Percentiles rank a stretch among this genome's conserved stretches.
phyloP scores from a whole-genome alignment of 2,113 vertebrate species.

The Himantopus leucocephalus region DNA sequence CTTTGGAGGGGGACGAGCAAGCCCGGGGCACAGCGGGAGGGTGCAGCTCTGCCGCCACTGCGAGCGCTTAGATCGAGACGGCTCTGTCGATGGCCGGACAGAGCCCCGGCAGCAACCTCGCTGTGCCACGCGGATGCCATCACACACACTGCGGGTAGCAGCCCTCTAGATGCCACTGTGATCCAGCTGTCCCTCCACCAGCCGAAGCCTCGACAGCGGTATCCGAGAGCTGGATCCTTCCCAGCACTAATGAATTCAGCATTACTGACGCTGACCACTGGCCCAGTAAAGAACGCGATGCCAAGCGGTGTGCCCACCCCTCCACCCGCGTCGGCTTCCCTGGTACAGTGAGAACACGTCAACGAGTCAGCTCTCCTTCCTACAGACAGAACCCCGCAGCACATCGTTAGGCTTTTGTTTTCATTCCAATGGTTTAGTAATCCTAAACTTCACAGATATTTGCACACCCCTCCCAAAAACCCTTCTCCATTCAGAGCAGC shows the following conservation, averaged over 20 bases:
- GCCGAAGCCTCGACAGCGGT: background rate
- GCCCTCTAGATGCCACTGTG: constrained; percentile 67
- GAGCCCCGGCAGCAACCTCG: background rate
- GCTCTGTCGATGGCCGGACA: background rate
- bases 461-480: background rate
- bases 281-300: background rate
- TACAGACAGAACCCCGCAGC: background rate
- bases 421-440: background rate
- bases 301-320: background rate
- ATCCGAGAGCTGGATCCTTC: background rate
- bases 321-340: background rate
- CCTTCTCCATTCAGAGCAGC: background rate
- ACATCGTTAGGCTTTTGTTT: background rate
- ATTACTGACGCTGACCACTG: background rate
- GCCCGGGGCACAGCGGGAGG: fast-evolving
- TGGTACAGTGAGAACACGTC: background rate
- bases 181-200: constrained; percentile 30
- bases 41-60: background rate
- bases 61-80: background rate
- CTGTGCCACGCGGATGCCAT: background rate
- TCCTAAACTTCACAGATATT: background rate
- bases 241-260: background rate
- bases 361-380: background rate
- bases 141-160: background rate
- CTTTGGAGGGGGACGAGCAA: background rate